Conservation (phyloP, 2,888 invertebrate species). For the Mesorhabditis belari region DNA sequence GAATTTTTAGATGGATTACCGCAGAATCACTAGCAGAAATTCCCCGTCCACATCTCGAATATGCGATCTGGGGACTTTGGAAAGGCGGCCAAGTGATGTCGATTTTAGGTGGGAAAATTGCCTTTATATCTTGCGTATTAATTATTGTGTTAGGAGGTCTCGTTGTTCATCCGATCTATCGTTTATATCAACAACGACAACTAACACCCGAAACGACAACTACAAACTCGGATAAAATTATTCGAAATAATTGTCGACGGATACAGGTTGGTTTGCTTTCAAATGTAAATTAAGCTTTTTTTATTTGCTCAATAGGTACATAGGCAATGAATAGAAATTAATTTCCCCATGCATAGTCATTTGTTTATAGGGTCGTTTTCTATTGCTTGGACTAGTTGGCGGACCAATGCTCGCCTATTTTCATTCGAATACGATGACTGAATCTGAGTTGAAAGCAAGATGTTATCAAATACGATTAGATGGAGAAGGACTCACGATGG, state of each 20-base stretch:
- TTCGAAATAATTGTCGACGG: slow-evolving; percentile 35
- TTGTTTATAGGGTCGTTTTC: slow-evolving; percentile 33
- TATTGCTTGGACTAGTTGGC: slow-evolving; percentile 33
- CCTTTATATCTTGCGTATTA: neutral
- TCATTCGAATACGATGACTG: slow-evolving; percentile 13
- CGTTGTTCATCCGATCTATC: slow-evolving; percentile 44
- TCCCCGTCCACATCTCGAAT: slow-evolving; percentile 35
- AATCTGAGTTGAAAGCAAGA: slow-evolving; percentile 21
- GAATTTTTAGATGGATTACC: slow-evolving; percentile 8
- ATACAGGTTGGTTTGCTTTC: slow-evolving; percentile 29
- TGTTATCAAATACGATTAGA: slow-evolving; percentile 44
- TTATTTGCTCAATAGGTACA: slow-evolving; percentile 3
- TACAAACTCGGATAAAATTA: slow-evolving; percentile 46
- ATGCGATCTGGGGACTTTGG: slow-evolving; percentile 38
- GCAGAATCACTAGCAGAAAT: slow-evolving; percentile 35
- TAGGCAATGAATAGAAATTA: too few species aligned
- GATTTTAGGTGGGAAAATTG: slow-evolving; percentile 30
- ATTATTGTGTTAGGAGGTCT: slow-evolving; percentile 31
- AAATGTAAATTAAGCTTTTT: neutral
- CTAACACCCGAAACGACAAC: slow-evolving; percentile 38
- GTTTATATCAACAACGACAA: slow-evolving; percentile 30
- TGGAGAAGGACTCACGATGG: slow-evolving; percentile 25
- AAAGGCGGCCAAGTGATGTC: slow-evolving; percentile 39
- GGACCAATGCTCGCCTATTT: slow-evolving; percentile 31
- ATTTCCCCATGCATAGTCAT: too few species aligned